Base-by-base conservation (phyloP, 2,888 invertebrate genomes). In the Arge pagana region DNA sequence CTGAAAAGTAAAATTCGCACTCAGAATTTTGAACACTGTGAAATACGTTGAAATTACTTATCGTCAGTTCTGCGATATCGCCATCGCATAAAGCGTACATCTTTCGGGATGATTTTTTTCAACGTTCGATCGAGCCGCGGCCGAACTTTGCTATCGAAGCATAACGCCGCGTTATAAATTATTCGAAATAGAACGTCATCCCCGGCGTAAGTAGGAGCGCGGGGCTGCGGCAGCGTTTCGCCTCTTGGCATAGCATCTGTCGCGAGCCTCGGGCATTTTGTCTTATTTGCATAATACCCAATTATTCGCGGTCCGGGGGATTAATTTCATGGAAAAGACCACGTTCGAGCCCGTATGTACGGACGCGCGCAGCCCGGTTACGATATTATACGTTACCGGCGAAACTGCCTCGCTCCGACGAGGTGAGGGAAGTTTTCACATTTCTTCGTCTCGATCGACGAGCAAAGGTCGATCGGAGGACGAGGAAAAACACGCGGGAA, bases 271-370 rank as follows among this genome's bases (percentile, higher is more conserved):
- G 52, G 54, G 42, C 52, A 50, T 51, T 48, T 49, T 56, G 43
- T 51, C 31, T 50, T 64, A 61, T 66, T 65, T 67, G 63, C 64
- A 65, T 66, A 65, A 65, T 63, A 61, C 63, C 63, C 62, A 65
- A 66, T 66, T 65, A 66, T 65, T 62, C 59, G 54, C 54, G 52
- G 59, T 53, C 45, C 33, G 24, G 26, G 33, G 50, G 52, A 39
- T 52, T 45, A 59, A 58, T 55, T 61, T 56, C 11, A 50, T 42
- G 31, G 24, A 52, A 23, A 45, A 45, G 19, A 35, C 45, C 33
- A 23, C 19, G 33, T 13, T 13, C 45, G 45, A 33, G 16, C 19
- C 30, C 36, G 15, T 8, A 28, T 31, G 28, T 3, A n/a, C n/a
- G n/a, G n/a, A n/a, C 3, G n/a, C n/a, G 28, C 28, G 28, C 19